phyloP scores from a whole-genome alignment of 92 coral and sea anemone species.

The Palythoa caribaeorum region DNA sequence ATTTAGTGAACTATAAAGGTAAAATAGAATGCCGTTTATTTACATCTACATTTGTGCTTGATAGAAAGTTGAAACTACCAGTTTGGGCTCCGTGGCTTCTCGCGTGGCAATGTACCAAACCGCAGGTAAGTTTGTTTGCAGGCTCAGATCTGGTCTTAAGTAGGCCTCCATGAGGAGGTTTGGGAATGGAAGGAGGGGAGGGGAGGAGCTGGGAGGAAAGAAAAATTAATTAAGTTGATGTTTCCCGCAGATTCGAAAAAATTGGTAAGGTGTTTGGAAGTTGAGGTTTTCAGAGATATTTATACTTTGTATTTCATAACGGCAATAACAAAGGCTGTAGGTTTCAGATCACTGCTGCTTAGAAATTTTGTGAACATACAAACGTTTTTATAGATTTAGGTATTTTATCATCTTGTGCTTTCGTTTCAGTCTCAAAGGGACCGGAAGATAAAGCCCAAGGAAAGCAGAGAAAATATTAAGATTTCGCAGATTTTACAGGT shows the following conservation, averaged over 20 bases:
- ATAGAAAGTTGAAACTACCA: constrained; percentile 40
- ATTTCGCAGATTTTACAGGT: background rate
- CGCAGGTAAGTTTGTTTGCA: constrained; percentile 29
- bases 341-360: background rate
- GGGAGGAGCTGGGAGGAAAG: no score
- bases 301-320: no score
- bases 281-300: no score
- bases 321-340: no score
- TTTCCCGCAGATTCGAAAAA: no score
- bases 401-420: background rate
- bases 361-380: background rate
- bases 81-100: constrained; percentile 43
- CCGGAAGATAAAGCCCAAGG: constrained; percentile 30
- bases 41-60: background rate
- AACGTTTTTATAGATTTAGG: background rate
- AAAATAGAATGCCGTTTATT: background rate
- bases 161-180: background rate
- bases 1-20: no score
- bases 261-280: no score
- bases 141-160: background rate
- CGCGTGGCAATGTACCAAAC: constrained; percentile 54
- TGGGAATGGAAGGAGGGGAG: background rate
- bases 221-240: no score
- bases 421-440: constrained; percentile 17
- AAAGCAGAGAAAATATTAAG: constrained; percentile 19